These are phyloP conservation scores for Sebastes diaconus DNA, from an alignment of 2,797 vertebrate genomes.

Conservation along the genomic window DNA sequence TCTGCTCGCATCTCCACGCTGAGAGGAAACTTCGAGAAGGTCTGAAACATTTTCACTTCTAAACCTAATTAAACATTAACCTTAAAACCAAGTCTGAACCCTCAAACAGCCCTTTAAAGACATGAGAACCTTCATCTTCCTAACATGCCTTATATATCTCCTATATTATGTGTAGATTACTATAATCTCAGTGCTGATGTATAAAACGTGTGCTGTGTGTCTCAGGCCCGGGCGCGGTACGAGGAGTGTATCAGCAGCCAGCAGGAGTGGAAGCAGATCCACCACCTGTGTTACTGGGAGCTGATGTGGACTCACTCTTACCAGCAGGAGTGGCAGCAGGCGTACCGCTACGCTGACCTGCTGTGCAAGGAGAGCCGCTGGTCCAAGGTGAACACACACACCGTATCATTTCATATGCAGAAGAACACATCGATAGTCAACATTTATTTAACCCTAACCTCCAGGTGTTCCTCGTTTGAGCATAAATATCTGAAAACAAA, in stretches of 20 bases:
- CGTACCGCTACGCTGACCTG: conserved; percentile 91
- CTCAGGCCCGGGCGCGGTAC: conserved; percentile 86
- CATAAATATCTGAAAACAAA: background rate
- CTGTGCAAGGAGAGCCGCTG: conserved; percentile 95
- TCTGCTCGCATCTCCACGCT: conserved; percentile 91
- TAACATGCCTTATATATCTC: background rate
- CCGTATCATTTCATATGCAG: too few relatives aligned
- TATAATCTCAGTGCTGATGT: too few relatives aligned
- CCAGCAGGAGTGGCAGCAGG: conserved; percentile 93
- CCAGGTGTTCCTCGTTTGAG: background rate
- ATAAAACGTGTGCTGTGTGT: accelerated
- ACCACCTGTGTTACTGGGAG: conserved; percentile 98
- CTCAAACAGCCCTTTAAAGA: background rate
- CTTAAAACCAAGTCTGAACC: background rate
- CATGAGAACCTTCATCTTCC: background rate
- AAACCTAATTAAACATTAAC: background rate
- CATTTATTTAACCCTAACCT: background rate
- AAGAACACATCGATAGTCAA: too few relatives aligned
- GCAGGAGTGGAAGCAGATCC: conserved; percentile 95
- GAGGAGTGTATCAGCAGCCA: conserved; percentile 91
- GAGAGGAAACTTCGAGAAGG: conserved; percentile 90
- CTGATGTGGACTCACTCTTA: conserved; percentile 94
- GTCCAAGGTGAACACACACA: conserved; percentile 88
- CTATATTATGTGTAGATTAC: background rate
- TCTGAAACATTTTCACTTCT: conserved; percentile 55